Conservation (phyloP, 2,888 invertebrate genomes). For the Drosophila gaucha region DNA sequence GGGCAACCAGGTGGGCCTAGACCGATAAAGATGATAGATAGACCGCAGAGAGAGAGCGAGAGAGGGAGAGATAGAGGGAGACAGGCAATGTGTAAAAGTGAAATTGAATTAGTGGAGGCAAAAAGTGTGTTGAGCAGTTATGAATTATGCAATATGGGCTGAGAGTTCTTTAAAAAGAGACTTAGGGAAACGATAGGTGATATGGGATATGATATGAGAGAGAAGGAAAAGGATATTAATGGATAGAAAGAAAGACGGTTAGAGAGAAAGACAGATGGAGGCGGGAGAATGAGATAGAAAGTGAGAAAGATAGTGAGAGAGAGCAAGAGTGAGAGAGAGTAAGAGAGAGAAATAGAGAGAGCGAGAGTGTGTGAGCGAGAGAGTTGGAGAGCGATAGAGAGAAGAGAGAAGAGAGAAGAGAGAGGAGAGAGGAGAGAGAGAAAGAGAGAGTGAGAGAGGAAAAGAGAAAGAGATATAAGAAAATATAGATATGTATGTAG, state of each 20-base stretch:
- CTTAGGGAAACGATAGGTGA: no score
- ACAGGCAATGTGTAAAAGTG: conserved; percentile 15
- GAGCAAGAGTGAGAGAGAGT: no score
- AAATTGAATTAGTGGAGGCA: conserved; percentile 12
- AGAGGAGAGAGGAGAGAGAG: no score
- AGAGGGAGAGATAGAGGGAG: not conserved
- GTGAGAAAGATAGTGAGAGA: no score
- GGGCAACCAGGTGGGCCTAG: conserved; percentile 31
- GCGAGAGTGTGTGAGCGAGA: no score
- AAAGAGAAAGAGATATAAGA: not conserved
- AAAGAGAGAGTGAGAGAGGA: not conserved
- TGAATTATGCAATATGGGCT: conserved; percentile 13
- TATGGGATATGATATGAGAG: no score
- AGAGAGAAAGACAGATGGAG: no score
- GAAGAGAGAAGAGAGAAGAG: not conserved
- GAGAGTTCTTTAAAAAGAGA: not conserved
- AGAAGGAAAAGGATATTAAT: no score
- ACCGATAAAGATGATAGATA: conserved; percentile 36
- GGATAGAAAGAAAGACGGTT: no score
- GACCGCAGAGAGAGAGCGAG: not conserved
- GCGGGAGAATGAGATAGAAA: no score
- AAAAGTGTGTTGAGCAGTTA: conserved; percentile 10
- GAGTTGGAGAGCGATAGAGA: not conserved
- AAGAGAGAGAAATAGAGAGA: no score
- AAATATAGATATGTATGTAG: not conserved